Evolutionary conservation across 35 echinoderm and acorn worm genomes (phyloP).

Genomic region (Heliocidaris erythrogramma): DNA sequence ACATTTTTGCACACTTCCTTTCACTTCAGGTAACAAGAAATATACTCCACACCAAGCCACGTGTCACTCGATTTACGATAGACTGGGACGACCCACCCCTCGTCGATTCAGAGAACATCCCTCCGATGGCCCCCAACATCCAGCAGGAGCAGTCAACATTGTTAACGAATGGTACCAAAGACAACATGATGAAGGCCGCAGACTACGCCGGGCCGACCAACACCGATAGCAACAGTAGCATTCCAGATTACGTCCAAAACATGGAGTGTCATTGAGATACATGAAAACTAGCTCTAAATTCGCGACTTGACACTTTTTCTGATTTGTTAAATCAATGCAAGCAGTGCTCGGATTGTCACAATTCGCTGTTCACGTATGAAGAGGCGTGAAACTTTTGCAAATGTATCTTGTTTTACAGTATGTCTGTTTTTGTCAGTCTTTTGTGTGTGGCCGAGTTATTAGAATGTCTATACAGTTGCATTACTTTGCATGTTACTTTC

Average conservation of each 20-base stretch:
- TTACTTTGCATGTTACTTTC: not conserved
- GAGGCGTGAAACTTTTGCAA: not conserved
- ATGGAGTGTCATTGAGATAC: constrained; percentile 52
- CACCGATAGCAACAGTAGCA: constrained; percentile 95
- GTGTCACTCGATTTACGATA: constrained; percentile 95
- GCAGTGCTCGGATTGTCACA: no score
- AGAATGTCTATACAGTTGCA: not conserved
- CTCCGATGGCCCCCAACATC: constrained; percentile 61
- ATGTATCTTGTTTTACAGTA: not conserved
- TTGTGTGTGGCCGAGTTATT: not conserved
- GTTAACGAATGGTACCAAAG: constrained; percentile 40
- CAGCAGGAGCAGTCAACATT: constrained; percentile 27
- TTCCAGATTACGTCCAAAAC: constrained; percentile 73
- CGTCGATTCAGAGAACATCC: constrained; percentile 82
- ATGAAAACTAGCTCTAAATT: not conserved
- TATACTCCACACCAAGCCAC: constrained; percentile 88
- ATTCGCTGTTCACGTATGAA: not conserved
- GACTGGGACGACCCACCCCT: constrained; percentile 83
- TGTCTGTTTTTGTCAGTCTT: not conserved
- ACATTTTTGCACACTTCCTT: not conserved
- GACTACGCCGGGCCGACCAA: constrained; percentile 54
- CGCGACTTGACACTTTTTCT: not conserved
- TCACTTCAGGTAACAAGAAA: constrained; percentile 77
- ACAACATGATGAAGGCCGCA: not conserved
- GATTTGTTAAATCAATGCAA: no score